Conservation (phyloP, 1,140 invertebrate genomes). For the Drosophila mauritiana region DNA sequence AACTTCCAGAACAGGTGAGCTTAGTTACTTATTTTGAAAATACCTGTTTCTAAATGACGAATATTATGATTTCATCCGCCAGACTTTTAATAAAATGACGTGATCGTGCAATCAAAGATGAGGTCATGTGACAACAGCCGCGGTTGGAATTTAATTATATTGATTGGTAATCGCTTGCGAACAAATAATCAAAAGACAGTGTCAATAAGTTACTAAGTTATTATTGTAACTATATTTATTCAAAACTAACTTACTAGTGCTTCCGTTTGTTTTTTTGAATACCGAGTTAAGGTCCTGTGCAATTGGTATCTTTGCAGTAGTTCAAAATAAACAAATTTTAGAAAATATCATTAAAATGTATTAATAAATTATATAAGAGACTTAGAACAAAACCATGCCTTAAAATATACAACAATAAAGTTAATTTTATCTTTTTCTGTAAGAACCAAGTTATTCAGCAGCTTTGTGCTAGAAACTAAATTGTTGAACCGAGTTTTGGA, state of each 20-base stretch:
- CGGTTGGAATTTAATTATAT: conserved; percentile 1
- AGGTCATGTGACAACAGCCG: conserved; percentile 7
- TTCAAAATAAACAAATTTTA: conserved; percentile 14
- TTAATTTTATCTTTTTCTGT: neutral
- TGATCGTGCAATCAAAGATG: conserved; percentile 22
- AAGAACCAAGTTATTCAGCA: neutral
- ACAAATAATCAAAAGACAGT: conserved; percentile 16
- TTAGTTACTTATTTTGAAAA: neutral
- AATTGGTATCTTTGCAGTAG: conserved; percentile 3
- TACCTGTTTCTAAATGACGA: neutral
- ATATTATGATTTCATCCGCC: conserved; percentile 10
- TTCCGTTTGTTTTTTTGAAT: neutral
- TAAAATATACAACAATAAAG: neutral
- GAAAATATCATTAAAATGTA: conserved; percentile 9
- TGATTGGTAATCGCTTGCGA: neutral
- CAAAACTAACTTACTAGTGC: neutral
- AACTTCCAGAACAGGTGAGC: conserved; percentile 9
- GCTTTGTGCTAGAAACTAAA: no score
- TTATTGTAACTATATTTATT: neutral
- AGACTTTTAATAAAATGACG: conserved; percentile 29
- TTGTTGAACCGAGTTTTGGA: no score
- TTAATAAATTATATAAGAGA: conserved; percentile 10
- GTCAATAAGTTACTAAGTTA: neutral
- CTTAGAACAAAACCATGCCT: neutral
- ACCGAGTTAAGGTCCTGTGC: neutral